Evolutionary conservation across 2,797 vertebrate species (phyloP).

Genomic region (Sebastiscus albofasciatus): DNA sequence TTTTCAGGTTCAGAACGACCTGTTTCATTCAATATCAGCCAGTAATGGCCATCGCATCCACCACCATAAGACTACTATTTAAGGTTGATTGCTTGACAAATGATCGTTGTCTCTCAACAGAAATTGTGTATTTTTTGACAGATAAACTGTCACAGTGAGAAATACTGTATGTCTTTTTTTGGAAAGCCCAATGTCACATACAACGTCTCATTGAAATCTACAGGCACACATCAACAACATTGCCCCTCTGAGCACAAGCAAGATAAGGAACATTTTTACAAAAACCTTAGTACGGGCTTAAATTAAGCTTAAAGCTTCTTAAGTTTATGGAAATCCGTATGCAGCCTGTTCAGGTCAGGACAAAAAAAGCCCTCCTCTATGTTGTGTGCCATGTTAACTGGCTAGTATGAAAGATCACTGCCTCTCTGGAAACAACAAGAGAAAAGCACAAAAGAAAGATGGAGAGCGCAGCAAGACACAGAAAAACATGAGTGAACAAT

Average conservation of each 20-base stretch:
- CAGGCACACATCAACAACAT: not conserved
- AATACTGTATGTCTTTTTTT: not conserved
- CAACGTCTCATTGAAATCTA: not conserved
- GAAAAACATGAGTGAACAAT: slow-evolving; percentile 4
- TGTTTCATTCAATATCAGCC: not conserved
- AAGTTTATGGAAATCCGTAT: slow-evolving; percentile 9
- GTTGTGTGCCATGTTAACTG: not conserved
- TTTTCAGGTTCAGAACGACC: slow-evolving; percentile 1
- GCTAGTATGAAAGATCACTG: not conserved
- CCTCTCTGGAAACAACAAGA: not conserved
- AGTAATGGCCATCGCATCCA: slow-evolving; percentile 8
- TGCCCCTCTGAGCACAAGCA: not conserved
- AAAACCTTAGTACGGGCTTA: not conserved
- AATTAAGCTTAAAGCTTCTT: not conserved
- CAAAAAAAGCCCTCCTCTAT: not conserved
- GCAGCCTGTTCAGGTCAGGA: not conserved
- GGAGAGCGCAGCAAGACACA: not conserved
- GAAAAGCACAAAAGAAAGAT: not conserved
- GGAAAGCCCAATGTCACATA: not conserved
- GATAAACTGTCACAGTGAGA: slow-evolving; percentile 12
- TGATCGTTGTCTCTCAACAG: slow-evolving; percentile 8
- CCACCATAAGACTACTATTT: not conserved
- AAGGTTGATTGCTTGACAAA: slow-evolving; percentile 23
- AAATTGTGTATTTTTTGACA: slow-evolving; percentile 10
- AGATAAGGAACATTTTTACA: not conserved